Conservation (phyloP, 2,888 invertebrate genomes). For the Heliothis peltigera region DNA sequence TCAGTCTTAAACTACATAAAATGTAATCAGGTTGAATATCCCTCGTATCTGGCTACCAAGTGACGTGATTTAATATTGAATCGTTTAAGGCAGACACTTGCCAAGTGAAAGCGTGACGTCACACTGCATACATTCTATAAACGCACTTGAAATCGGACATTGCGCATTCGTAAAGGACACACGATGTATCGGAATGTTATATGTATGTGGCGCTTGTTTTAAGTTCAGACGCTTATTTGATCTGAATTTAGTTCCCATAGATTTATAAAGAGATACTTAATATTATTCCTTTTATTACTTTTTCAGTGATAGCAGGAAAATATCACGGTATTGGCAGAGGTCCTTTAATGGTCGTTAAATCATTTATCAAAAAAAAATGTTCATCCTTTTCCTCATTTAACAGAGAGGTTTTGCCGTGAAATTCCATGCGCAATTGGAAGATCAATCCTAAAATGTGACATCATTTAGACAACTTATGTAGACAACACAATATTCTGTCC, state of each 20-base stretch:
- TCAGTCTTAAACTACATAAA: not conserved
- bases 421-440: too few species aligned
- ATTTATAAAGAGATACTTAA: too few species aligned
- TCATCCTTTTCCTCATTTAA: too few species aligned
- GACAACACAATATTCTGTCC: not conserved
- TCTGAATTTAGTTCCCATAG: not conserved
- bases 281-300: too few species aligned
- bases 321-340: not conserved
- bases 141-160: conserved; percentile 58
- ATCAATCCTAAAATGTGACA: too few species aligned
- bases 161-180: conserved; percentile 51
- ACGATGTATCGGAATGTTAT: conserved; percentile 53
- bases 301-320: too few species aligned
- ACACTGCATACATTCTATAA: conserved; percentile 57
- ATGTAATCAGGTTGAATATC: conserved; percentile 12
- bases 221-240: conserved; percentile 2
- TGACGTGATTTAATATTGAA: conserved; percentile 59
- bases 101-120: conserved; percentile 68
- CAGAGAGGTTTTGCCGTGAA: too few species aligned
- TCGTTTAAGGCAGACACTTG: conserved; percentile 56
- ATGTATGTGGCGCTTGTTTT: conserved; percentile 40
- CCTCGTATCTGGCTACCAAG: conserved; percentile 49
- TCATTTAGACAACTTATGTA: too few species aligned
- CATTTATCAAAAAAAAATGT: too few species aligned
- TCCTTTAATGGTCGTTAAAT: too few species aligned